Evolutionary conservation across 2,113 vertebrate genomes (phyloP).

Genomic region (Emydura subglobosa): DNA sequence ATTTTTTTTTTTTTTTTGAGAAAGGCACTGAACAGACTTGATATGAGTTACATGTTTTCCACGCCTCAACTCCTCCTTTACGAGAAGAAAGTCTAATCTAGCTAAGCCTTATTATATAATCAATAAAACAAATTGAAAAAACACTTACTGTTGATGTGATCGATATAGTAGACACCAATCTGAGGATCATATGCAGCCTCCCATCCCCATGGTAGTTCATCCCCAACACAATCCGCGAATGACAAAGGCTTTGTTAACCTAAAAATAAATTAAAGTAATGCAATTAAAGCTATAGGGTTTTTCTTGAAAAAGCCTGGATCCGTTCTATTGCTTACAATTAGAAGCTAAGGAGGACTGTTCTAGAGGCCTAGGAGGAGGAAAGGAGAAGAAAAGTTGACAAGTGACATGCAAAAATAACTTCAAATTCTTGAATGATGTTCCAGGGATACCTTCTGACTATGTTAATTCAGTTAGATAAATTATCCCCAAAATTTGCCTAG

Average conservation of each 20-base stretch:
- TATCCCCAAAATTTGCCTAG: neutral
- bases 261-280: conserved; percentile 50
- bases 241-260: conserved; percentile 89
- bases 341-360: neutral
- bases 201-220: conserved; percentile 89
- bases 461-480: neutral
- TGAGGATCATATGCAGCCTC: conserved; percentile 86
- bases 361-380: neutral
- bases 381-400: neutral
- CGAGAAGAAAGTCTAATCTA: neutral
- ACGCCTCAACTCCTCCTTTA: neutral
- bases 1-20: neutral
- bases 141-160: conserved; percentile 88
- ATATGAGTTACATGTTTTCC: neutral
- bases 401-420: neutral
- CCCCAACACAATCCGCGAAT: conserved; percentile 88
- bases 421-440: neutral
- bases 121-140: neutral
- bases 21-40: neutral
- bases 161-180: conserved; percentile 88
- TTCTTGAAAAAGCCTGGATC: neutral
- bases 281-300: neutral
- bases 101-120: neutral
- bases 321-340: neutral
- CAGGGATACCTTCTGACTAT: neutral